A percentile compares a stretch with the other conserved stretches of the same genome.
Conservation (phyloP, 2,113 vertebrate species). For the Seriola dumerili region DNA sequence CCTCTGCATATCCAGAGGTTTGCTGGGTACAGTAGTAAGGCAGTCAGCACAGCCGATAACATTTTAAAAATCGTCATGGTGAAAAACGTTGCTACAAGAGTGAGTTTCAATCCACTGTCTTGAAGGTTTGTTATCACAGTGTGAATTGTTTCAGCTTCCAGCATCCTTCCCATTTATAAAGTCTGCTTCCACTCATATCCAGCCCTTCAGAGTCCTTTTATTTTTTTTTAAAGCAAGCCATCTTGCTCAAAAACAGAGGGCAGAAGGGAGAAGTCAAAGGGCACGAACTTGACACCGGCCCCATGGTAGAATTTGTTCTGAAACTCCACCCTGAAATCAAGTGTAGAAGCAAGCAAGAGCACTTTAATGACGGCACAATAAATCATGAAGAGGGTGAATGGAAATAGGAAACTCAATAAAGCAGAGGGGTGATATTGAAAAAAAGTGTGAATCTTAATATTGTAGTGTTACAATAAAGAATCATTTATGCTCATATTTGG, state of each 20-base stretch:
- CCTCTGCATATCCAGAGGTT: conserved; percentile 56
- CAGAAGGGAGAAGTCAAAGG: conserved; percentile 95
- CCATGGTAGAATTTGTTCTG: conserved; percentile 98
- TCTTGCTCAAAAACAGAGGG: conserved; percentile 90
- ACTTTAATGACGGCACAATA: background rate
- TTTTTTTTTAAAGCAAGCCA: conserved; percentile 73
- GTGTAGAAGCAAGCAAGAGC: background rate
- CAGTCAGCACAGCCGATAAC: conserved; percentile 73
- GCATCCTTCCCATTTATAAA: conserved; percentile 46
- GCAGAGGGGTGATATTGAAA: background rate
- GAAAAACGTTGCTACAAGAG: conserved; percentile 79
- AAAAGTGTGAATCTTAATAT: too few species aligned
- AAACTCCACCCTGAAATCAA: conserved; percentile 94
- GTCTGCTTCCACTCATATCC: conserved; percentile 27
- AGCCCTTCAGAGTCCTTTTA: background rate
- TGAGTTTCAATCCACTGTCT: conserved; percentile 64
- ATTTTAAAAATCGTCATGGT: conserved; percentile 65
- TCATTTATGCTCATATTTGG: background rate
- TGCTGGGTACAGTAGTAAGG: conserved; percentile 78
- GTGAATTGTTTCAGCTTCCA: conserved; percentile 64
- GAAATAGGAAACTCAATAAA: background rate
- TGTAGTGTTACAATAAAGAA: background rate
- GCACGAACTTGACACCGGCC: conserved; percentile 93
- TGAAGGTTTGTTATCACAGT: conserved; percentile 75
- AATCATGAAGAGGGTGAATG: background rate